phyloP scores from a whole-genome alignment of 1,140 invertebrate species.

The Tetragnatha versicolor region DNA sequence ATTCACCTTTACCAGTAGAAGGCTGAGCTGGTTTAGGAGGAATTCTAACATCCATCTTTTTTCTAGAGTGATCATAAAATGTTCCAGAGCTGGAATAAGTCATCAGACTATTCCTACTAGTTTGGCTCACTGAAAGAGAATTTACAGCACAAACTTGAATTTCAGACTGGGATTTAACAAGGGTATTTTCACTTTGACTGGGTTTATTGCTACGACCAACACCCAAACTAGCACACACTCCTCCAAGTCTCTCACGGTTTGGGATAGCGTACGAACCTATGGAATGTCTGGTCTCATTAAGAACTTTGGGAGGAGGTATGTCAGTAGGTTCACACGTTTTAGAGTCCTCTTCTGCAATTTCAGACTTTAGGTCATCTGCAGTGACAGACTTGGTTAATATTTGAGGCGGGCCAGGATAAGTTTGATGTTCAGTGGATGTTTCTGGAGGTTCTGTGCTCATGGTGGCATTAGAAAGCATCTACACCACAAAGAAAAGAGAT shows the following conservation, averaged over 20 bases:
- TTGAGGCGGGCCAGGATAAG: background rate
- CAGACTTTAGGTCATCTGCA: background rate
- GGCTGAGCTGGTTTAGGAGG: constrained; percentile 32
- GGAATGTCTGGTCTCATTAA: constrained; percentile 33
- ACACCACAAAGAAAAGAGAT: too few species aligned
- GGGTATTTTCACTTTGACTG: constrained; percentile 38
- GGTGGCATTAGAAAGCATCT: too few species aligned
- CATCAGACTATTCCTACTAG: constrained; percentile 49
- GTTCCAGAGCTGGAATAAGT: constrained; percentile 50
- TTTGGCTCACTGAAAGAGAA: constrained; percentile 51
- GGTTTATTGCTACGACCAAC: constrained; percentile 35
- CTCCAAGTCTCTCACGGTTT: background rate
- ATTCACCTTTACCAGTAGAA: constrained; percentile 36
- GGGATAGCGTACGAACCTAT: constrained; percentile 14
- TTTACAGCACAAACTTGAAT: constrained; percentile 44
- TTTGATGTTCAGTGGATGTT: background rate
- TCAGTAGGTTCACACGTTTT: background rate
- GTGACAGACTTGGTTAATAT: background rate
- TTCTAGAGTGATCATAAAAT: constrained; percentile 47
- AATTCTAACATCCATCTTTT: constrained; percentile 40
- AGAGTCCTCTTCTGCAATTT: background rate
- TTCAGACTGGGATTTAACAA: constrained; percentile 51
- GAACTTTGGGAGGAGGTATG: background rate
- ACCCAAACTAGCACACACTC: constrained; percentile 23
- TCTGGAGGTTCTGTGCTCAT: too few species aligned